Percentiles rank a stretch among this genome's conserved stretches.
Evolutionary conservation across 2,113 vertebrate species (phyloP).

Genomic region (Lutjanus erythropterus): DNA sequence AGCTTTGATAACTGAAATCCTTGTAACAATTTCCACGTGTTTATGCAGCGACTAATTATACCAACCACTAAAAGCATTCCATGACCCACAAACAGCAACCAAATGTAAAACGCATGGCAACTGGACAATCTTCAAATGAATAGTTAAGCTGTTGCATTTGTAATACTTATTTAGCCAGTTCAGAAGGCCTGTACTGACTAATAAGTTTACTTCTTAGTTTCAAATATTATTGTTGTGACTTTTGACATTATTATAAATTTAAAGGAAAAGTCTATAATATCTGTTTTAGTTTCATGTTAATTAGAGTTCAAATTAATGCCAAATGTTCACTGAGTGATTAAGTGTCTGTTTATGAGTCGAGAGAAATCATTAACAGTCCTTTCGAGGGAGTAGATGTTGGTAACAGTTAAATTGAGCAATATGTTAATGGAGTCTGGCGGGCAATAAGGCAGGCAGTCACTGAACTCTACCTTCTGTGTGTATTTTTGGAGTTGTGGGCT

Average conservation of each 20-base stretch:
- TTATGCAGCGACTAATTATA: slow-evolving; percentile 60
- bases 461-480: no score
- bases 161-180: slow-evolving; percentile 13
- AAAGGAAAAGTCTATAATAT: no score
- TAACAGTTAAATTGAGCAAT: no score
- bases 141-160: slow-evolving; percentile 18
- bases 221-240: neutral
- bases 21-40: slow-evolving; percentile 51
- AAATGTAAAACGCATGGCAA: slow-evolving; percentile 35
- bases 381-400: no score
- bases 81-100: slow-evolving; percentile 28
- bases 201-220: slow-evolving; percentile 12
- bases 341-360: no score
- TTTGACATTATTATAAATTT: slow-evolving; percentile 11
- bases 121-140: slow-evolving; percentile 40
- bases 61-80: slow-evolving; percentile 56
- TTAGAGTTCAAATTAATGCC: neutral
- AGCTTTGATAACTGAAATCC: slow-evolving; percentile 50
- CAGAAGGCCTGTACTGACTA: neutral
- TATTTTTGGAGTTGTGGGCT: no score
- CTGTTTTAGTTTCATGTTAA: no score
- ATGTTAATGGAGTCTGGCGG: no score
- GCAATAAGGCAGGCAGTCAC: no score
- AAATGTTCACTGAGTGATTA: no score
- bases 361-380: no score